phyloP scores from a whole-genome alignment of 2,888 invertebrate species.

The Spilarctia lutea region DNA sequence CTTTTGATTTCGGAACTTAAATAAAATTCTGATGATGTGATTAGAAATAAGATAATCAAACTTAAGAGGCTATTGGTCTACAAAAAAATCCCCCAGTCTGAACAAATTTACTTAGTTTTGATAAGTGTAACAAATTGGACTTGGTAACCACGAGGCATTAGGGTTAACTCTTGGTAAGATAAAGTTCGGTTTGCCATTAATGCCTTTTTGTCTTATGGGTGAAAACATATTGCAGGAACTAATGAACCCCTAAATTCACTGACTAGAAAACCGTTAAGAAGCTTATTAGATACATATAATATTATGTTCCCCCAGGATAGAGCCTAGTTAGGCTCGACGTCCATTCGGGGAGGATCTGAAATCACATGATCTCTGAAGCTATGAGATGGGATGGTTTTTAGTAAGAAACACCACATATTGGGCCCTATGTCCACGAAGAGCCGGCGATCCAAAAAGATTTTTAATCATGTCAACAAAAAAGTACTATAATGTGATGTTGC shows the following conservation, averaged over 20 bases:
- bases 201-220: neutral
- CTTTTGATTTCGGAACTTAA: neutral
- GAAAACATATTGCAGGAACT: neutral
- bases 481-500: neutral
- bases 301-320: too few species aligned
- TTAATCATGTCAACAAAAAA: too few species aligned
- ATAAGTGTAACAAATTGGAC: neutral
- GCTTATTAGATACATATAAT: neutral
- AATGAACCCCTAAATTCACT: neutral
- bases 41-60: too few species aligned
- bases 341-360: too few species aligned
- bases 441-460: too few species aligned
- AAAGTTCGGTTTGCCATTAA: too few species aligned
- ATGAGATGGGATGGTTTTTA: too few species aligned
- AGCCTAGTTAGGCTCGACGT: too few species aligned
- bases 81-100: neutral
- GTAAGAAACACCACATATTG: too few species aligned
- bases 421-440: too few species aligned
- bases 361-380: too few species aligned
- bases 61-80: neutral
- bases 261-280: neutral
- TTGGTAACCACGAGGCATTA: neutral
- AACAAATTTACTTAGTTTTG: neutral
- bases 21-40: neutral
- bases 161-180: neutral